phyloP scores from a whole-genome alignment of 2,888 invertebrate genomes.

The Therioaphis trifolii region DNA sequence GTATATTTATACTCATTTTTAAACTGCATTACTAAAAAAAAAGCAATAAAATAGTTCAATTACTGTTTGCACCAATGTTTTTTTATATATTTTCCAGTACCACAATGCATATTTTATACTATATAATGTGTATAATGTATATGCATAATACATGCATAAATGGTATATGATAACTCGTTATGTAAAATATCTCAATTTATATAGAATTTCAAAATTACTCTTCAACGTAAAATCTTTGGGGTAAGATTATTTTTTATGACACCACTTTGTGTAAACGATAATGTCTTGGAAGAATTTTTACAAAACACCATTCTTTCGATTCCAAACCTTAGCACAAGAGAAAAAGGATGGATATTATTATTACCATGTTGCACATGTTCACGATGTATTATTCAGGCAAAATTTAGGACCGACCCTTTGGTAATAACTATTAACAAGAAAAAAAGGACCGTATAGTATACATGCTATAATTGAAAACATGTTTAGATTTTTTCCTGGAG shows the following conservation, averaged over 20 bases:
- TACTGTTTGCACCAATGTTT: too few species aligned
- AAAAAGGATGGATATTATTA: slow-evolving; percentile 55
- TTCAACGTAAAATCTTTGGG: neutral
- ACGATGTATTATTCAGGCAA: slow-evolving; percentile 18
- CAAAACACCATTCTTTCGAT: slow-evolving; percentile 12
- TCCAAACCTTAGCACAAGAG: slow-evolving; percentile 10
- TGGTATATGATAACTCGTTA: too few species aligned
- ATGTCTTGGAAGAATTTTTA: slow-evolving; percentile 43
- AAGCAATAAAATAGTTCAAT: too few species aligned
- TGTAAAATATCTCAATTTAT: too few species aligned
- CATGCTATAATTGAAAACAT: slow-evolving; percentile 53
- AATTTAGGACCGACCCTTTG: slow-evolving; percentile 46
- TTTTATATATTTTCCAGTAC: too few species aligned
- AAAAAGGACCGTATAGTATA: slow-evolving; percentile 23
- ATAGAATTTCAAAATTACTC: neutral
- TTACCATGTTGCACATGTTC: slow-evolving; percentile 26
- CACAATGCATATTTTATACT: too few species aligned
- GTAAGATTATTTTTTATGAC: slow-evolving; percentile 38
- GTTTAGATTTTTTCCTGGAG: slow-evolving; percentile 15
- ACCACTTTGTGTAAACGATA: slow-evolving; percentile 19
- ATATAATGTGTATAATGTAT: too few species aligned
- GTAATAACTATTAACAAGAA: slow-evolving; percentile 42
- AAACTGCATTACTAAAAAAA: too few species aligned
- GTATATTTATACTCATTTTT: too few species aligned
- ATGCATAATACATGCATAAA: too few species aligned